Evolutionary conservation across 1,140 invertebrate genomes (phyloP).

Genomic region (Drosophila tsacasi): DNA sequence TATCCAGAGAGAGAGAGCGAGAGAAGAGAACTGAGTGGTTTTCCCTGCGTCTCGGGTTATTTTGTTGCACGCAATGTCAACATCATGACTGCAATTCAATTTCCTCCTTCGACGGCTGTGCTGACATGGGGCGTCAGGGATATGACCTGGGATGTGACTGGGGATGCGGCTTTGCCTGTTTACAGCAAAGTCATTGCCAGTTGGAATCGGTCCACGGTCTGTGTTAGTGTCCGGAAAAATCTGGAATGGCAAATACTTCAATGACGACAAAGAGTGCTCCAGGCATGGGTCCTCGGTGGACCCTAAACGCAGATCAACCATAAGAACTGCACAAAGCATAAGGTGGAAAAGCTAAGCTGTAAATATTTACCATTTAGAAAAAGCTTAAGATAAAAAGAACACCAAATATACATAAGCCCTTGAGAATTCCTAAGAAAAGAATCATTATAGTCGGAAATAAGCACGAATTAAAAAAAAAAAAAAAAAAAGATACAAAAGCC

Average conservation of each 20-base stretch:
- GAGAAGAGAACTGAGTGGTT: slow-evolving; percentile 18
- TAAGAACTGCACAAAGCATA: neutral
- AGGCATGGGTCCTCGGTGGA: neutral
- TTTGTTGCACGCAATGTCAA: slow-evolving; percentile 81
- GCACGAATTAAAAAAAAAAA: neutral
- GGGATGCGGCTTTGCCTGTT: slow-evolving; percentile 8
- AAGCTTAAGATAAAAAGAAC: neutral
- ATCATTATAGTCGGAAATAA: neutral
- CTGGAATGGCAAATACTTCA: slow-evolving; percentile 5
- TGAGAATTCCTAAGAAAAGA: neutral
- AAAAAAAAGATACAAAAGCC: too few species aligned
- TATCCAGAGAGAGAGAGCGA: slow-evolving; percentile 7
- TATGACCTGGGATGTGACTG: neutral
- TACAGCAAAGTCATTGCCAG: slow-evolving; percentile 26
- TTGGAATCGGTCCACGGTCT: slow-evolving; percentile 1
- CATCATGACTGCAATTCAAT: slow-evolving; percentile 79
- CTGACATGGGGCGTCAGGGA: slow-evolving; percentile 17
- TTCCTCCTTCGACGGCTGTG: slow-evolving; percentile 46
- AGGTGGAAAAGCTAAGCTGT: neutral
- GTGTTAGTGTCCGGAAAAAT: slow-evolving; percentile 5
- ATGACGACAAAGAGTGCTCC: neutral
- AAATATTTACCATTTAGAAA: neutral
- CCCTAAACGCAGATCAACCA: neutral
- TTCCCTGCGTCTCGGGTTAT: slow-evolving; percentile 31
- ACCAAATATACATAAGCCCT: neutral